Base-by-base conservation (phyloP, 2,888 invertebrate genomes). In the Phalera bucephala region DNA sequence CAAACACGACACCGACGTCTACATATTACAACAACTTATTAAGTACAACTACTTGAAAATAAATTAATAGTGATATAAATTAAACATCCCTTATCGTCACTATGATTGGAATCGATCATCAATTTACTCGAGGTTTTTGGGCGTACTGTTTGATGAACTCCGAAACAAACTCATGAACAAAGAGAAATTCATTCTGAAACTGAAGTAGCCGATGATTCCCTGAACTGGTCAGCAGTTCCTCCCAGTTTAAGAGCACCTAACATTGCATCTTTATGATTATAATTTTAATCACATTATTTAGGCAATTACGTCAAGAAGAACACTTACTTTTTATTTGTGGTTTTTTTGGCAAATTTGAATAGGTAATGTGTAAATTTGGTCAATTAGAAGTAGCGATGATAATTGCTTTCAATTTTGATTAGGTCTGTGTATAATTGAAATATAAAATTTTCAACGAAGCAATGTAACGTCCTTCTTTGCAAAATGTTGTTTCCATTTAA, bases 81-180 rank as follows among this genome's bases (percentile, higher is more conserved):
- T 1, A 19, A 25, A 29, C 1, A 29, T 11, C 19, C 9, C 4
- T 53, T 45, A 52, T 45, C 52, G 54, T 58, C 52, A 53, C 60
- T 68, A 59, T 52, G 36, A 54, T 59, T 63, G 59, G 54, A 61
- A 64, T 64, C 41, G 50, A 45, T 55, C 45, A 59, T 52, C 43
- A 61, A 54, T 63, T 47, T 61, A 62, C 56, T 60, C 47, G 51
- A 43, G 36, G 55, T 56, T 45, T 44, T 52, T 34, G 50, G 51
- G 57, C 55, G 63, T 52, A 53, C 43, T 63, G 64, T 63, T 69
- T 62, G 45, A 64, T 77, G 76, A 77, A 78, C 74, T 75, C 72
- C 67, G 74, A 74, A 76, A 72, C 64, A 52, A 39, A 45, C 51
- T 60, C 60, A 56, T 56, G 59, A 58, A 55, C 52, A 48, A 35